Evolutionary conservation across 2,888 invertebrate genomes (phyloP).

Genomic region (Conchocele bisecta): DNA sequence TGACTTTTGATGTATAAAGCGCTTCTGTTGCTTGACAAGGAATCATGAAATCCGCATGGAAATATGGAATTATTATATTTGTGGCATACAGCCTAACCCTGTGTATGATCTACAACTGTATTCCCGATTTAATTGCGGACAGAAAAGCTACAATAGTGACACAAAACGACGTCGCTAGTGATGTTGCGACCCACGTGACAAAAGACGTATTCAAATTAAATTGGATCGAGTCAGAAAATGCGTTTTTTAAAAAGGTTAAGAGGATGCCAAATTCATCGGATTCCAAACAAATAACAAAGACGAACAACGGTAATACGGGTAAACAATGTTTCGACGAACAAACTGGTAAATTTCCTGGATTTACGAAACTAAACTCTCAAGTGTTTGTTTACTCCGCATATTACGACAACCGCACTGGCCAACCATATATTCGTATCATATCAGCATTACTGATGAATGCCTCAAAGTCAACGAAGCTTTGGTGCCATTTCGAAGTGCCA

Average conservation of each 20-base stretch:
- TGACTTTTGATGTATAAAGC: too few species aligned
- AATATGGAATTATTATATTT: too few species aligned
- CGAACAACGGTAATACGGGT: too few species aligned
- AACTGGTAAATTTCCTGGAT: too few species aligned
- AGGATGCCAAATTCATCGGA: background rate
- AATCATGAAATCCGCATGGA: too few species aligned
- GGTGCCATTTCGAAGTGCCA: conserved; percentile 36
- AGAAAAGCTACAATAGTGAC: background rate
- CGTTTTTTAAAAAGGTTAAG: background rate
- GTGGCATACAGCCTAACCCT: too few species aligned
- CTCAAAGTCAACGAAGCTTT: background rate
- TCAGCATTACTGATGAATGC: conserved; percentile 16
- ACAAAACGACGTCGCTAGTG: background rate
- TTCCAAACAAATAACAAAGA: background rate
- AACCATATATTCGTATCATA: conserved; percentile 28
- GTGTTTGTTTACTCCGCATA: conserved; percentile 44
- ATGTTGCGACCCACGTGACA: background rate
- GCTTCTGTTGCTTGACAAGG: too few species aligned
- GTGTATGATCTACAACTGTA: conserved; percentile 16
- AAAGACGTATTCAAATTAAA: conserved; percentile 5
- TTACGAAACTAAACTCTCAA: too few species aligned
- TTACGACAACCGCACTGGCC: conserved; percentile 27
- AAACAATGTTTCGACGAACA: too few species aligned
- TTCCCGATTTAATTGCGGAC: background rate
- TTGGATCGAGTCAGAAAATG: conserved; percentile 29